Percentiles rank a stretch among this genome's conserved stretches.
Conservation (phyloP, 2,888 invertebrate species). For the Cephus rjabovi region DNA sequence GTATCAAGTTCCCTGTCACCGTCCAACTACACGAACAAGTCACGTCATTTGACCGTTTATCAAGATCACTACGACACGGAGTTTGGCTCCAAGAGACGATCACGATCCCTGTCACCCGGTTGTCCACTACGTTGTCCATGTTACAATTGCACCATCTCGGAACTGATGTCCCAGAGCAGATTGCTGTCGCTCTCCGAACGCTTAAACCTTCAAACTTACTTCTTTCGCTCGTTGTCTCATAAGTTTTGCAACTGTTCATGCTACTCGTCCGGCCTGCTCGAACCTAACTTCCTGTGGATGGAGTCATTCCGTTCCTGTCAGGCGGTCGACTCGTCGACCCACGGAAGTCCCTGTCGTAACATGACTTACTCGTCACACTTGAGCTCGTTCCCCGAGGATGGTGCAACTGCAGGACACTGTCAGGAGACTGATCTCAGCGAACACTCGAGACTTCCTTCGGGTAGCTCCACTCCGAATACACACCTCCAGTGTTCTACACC, state of each 20-base stretch:
- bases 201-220: conserved; percentile 52
- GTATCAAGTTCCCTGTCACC: neutral
- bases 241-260: conserved; percentile 55
- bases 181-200: conserved; percentile 53
- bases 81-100: conserved; percentile 33
- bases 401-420: neutral
- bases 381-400: neutral
- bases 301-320: neutral
- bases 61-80: neutral
- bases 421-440: neutral
- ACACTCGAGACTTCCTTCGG: neutral
- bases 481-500: neutral
- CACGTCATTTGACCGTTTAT: neutral
- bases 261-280: conserved; percentile 30
- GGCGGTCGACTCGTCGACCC: neutral
- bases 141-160: conserved; percentile 59
- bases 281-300: neutral
- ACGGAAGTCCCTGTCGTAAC: neutral
- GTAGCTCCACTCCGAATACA: neutral
- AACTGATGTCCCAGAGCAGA: conserved; percentile 52
- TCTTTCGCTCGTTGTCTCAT: conserved; percentile 52
- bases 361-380: neutral
- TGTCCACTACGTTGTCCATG: conserved; percentile 44
- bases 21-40: neutral
- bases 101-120: conserved; percentile 48